Percentiles rank a stretch among this genome's conserved stretches.
Evolutionary conservation across 2,888 invertebrate species (phyloP).

Genomic region (Iselma pallidipennis): DNA sequence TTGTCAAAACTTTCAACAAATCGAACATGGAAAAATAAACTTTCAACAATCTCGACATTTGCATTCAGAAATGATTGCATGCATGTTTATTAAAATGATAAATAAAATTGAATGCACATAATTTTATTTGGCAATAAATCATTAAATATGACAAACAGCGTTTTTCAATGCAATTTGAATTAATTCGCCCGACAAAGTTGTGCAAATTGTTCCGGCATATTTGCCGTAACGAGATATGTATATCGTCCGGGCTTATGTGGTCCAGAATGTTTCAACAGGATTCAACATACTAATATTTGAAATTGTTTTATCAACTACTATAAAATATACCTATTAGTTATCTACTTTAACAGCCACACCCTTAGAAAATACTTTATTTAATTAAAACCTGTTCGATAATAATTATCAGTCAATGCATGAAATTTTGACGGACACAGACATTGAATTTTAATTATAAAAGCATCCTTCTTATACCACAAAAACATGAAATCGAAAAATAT

Average conservation of each 20-base stretch:
- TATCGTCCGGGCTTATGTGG: not conserved
- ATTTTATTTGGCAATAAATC: constrained; percentile 28
- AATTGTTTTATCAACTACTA: constrained; percentile 15
- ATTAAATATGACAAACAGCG: constrained; percentile 28
- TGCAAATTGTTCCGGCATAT: constrained; percentile 12
- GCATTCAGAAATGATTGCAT: not conserved
- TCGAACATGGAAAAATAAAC: constrained; percentile 8
- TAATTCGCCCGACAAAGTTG: constrained; percentile 20
- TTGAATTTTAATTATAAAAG: not conserved
- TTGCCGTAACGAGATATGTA: constrained; percentile 1
- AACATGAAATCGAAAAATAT: not conserved
- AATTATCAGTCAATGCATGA: constrained; percentile 3
- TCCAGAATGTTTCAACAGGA: not conserved
- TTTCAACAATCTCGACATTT: not conserved
- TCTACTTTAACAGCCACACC: constrained; percentile 18
- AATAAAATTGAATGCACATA: constrained; percentile 27
- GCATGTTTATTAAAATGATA: constrained; percentile 27
- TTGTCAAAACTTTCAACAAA: constrained; percentile 13
- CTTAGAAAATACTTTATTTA: constrained; percentile 22
- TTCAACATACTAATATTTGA: not conserved
- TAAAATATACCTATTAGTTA: constrained; percentile 22
- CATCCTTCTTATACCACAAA: too few species aligned
- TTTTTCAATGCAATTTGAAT: constrained; percentile 25
- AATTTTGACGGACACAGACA: not conserved
- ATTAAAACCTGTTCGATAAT: constrained; percentile 23